Conservation (phyloP, 2,113 vertebrate species). For the Prionailurus viverrinus region DNA sequence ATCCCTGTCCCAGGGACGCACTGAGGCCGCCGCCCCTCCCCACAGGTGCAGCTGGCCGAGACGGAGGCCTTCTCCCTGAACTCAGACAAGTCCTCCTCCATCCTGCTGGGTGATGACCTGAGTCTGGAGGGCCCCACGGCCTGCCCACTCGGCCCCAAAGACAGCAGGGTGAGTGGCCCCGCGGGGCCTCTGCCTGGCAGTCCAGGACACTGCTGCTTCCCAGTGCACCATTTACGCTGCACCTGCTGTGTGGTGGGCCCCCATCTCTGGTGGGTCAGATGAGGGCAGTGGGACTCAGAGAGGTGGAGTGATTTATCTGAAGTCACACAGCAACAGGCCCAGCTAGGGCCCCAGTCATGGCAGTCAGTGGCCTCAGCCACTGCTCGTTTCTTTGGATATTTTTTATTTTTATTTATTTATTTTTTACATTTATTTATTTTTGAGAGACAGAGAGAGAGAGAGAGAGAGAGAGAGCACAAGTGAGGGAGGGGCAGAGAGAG, state of each 20-base stretch:
- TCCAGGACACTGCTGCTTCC: neutral
- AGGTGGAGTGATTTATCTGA: neutral
- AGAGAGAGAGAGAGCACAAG: too few species aligned
- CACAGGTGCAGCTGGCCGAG: slow-evolving; percentile 97
- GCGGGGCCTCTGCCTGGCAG: neutral
- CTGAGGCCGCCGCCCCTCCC: neutral
- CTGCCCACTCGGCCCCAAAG: slow-evolving; percentile 89
- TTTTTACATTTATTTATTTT: too few species aligned
- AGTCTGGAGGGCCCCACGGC: slow-evolving; percentile 92
- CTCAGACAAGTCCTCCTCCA: slow-evolving; percentile 97
- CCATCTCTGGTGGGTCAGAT: neutral
- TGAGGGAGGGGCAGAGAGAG: too few species aligned
- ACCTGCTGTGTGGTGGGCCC: neutral
- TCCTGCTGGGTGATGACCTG: slow-evolving; percentile 94
- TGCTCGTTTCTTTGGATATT: neutral
- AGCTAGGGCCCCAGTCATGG: fast-evolving
- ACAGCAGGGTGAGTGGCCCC: slow-evolving; percentile 89
- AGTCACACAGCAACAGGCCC: neutral
- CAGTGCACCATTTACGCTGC: fast-evolving
- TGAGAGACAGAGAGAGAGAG: too few species aligned
- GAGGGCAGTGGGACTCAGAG: neutral
- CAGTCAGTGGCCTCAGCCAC: neutral
- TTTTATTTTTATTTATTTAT: neutral
- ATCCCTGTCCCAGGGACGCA: neutral
- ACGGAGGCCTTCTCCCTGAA: slow-evolving; percentile 96